Evolutionary conservation across 2,888 invertebrate species (phyloP), one percentile per base, ranked within the genome.

Genomic region (Philereme vetulata): DNA sequence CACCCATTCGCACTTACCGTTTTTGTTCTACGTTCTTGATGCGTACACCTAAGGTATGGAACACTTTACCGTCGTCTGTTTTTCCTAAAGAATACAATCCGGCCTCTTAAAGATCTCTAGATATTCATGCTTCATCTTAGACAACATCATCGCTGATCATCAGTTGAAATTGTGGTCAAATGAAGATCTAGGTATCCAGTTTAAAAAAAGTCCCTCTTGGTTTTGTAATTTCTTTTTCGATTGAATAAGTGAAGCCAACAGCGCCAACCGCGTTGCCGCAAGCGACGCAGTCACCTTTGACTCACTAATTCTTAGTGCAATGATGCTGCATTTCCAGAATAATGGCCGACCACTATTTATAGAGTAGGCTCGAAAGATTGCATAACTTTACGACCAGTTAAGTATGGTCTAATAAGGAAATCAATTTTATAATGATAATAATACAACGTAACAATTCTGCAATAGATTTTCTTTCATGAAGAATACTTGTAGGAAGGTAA

Each of bases 221-320:
- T n/a, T 10, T 4, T 4, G 51, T 46, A 57, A 44, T 46, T 40
- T 45, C 50, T 60, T 64, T 56, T 52, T 53, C 51, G 53, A 65
- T 57, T 42, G 56, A n/a, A 62, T 55, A 21, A 51, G 58, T 59
- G 9, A 38, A 49, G 51, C 51, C 51, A 56, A 34, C 47, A 44
- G 55, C 48, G 45, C 45, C 60, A 50, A 59, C 55, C 33, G 11
- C 21, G 33, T 35, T 56, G 64, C 72, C 60, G 53, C 62, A 35
- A 66, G 69, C 71, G 50, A 68, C 71, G 68, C 70, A 71, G 63
- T 71, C 74, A 78, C 76, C 83, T 81, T 72, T 81, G 67, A 70
- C 75, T 78, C 53, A 71, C 71, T 64, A 69, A 71, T 71, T 71
- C 67, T 59, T 60, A 58, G 57, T 72, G 62, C 67, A 72, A 65